These are phyloP conservation scores for Monoplex corrugatus DNA, from an alignment of 2,888 invertebrate genomes.

Conservation along the genomic window DNA sequence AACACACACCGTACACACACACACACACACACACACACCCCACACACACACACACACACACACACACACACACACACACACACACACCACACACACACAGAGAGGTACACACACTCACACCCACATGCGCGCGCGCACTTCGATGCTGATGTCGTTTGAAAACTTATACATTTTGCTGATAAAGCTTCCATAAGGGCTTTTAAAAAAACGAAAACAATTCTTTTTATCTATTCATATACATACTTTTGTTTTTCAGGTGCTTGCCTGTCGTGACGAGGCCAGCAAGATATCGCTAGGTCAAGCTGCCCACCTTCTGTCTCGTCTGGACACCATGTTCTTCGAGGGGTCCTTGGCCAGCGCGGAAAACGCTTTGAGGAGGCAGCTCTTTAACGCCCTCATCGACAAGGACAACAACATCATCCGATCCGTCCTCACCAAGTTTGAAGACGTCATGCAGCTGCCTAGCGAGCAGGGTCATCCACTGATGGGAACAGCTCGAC, in stretches of 20 bases:
- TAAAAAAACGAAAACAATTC: no score
- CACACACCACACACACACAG: no score
- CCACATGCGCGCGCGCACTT: no score
- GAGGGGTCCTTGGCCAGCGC: constrained; percentile 59
- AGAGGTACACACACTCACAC: no score
- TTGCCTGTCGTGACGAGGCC: constrained; percentile 59
- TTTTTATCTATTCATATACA: no score
- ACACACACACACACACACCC: no score
- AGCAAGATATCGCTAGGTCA: constrained; percentile 48
- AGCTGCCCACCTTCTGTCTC: constrained; percentile 59
- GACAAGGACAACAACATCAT: constrained; percentile 50
- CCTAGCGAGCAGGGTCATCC: constrained; percentile 54
- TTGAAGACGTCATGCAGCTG: constrained; percentile 52
- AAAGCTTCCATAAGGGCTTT: no score
- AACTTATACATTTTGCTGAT: no score
- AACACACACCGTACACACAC: no score
- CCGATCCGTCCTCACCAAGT: constrained; percentile 37
- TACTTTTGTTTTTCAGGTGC: constrained; percentile 56
- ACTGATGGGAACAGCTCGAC: constrained; percentile 53
- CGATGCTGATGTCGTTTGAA: no score
- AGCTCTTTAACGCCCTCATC: constrained; percentile 57
- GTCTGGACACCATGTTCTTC: constrained; percentile 64
- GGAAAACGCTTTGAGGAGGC: constrained; percentile 53
- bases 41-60: no score
- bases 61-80: no score